Base-by-base conservation (phyloP, 2,888 invertebrate genomes). In the Macrophya annulata region DNA sequence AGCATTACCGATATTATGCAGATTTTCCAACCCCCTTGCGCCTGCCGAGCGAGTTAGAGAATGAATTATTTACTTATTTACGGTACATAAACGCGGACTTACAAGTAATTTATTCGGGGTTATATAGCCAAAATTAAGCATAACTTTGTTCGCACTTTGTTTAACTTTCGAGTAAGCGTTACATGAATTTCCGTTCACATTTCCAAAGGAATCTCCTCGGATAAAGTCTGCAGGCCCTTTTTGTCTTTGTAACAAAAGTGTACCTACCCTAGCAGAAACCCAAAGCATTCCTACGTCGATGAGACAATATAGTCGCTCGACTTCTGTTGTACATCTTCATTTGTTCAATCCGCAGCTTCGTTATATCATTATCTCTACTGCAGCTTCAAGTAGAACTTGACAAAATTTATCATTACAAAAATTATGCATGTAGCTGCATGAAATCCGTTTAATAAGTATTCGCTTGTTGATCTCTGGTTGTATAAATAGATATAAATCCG, bases 1-100 rank as follows among this genome's bases (percentile, higher is more conserved):
- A 92, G 90, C 91, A 92, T 92, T 92, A 92, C 92, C 91, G 92
- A 92, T 92, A 92, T 92, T 92, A 92, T 92, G 92, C 90, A 92
- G 92, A 92, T 92, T 92, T 92, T 87, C 85, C 85, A 83, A 86
- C 86, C 77, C 87, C 85, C 59, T 48, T 65, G 90, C 90, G 91
- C 88, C 90, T 90, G 90, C 90, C 91, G 90, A 90, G 89, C 91
- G 89, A 91, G 89, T 89, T 89, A 88, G 90, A 89, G 90, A 91
- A 91, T 92, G 90, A 92, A 92, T 92, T 91, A 92, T 92, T 92
- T 91, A 92, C 92, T 92, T 92, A 92, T 92, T 92, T 92, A 92
- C 92, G 91, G 89, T 89, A 90, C 91, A 90, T 91, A 92, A 92
- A 91, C 91, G 91, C 88, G 88, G 88, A 89, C 90, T 90, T 88